Evolutionary conservation across 2,797 vertebrate genomes (phyloP), one percentile per base, ranked within the genome.

Genomic region (Alca torda): DNA sequence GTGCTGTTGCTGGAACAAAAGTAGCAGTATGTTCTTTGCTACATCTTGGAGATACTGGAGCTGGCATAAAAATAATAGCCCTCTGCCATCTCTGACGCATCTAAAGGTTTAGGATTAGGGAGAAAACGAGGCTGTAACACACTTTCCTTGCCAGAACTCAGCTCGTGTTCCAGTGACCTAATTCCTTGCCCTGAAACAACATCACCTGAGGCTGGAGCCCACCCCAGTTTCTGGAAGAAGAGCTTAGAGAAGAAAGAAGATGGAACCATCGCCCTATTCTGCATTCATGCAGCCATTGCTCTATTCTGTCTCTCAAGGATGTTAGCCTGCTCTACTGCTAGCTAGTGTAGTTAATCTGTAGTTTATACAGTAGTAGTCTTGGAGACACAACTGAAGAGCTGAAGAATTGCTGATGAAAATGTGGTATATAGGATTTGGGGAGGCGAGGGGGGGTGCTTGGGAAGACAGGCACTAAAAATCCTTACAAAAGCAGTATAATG

Each of bases 391-490:
- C 7, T 64, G 64, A 87, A 43, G 30, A 82, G 11, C 63, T 85
- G n/a, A 82, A 67, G 50, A 89, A 57, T 65, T 73, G 28, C 41
- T 81, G 83, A 23, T 73, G 30, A 73, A 78, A 87, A 54, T 30
- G 16, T 33, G 10, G 9, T 41, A 17, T 67, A 20, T 64, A 75
- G n/a, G 75, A 89, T 85, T 67, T 41, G 11, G 9, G 7, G 10
- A 6, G 8, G 4, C 0, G 2, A 5, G 9, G 3, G 4, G 8
- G 26, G 77, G 13, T 56, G 3, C 69, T 79, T 78, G 25, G 31
- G 18, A 79, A 77, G 50, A 50, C 11, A 53, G 16, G 24, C 16
- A 21, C 57, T 80, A n/a, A 59, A 93, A 90, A 64, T 70, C 30
- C 25, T 68, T 85, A 61, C 26, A 46, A 50, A 74, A 60, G 33